Conservation (phyloP, 1,140 invertebrate genomes). For the Asobara japonica region DNA sequence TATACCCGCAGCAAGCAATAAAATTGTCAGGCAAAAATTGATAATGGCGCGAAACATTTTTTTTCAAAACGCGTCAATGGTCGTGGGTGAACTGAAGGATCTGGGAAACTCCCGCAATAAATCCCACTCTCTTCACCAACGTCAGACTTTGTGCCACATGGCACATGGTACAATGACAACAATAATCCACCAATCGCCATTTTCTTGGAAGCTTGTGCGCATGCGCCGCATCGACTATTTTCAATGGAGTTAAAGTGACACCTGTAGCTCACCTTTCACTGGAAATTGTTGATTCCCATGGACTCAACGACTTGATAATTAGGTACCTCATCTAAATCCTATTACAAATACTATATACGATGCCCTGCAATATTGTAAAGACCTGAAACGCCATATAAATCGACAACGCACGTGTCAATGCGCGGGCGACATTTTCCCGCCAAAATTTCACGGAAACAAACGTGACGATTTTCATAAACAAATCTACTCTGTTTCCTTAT, state of each 20-base stretch:
- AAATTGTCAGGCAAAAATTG: slow-evolving; percentile 25
- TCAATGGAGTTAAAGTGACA: neutral
- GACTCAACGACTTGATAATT: too few relatives aligned
- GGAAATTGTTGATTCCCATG: too few relatives aligned
- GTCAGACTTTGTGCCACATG: neutral
- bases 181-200: neutral
- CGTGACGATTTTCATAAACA: too few relatives aligned
- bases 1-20: neutral
- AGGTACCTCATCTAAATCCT: too few relatives aligned
- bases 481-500: too few relatives aligned
- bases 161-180: neutral
- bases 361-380: too few relatives aligned
- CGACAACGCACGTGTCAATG: too few relatives aligned
- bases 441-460: too few relatives aligned
- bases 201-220: neutral
- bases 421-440: too few relatives aligned
- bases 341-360: too few relatives aligned
- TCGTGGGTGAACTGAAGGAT: neutral
- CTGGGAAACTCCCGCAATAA: neutral
- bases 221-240: neutral
- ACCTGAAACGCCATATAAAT: too few relatives aligned
- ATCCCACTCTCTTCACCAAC: neutral
- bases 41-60: slow-evolving; percentile 28
- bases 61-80: neutral
- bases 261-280: neutral